Evolutionary conservation across 2,113 vertebrate species (phyloP).

Genomic region (Dicerorhinus sumatrensis): DNA sequence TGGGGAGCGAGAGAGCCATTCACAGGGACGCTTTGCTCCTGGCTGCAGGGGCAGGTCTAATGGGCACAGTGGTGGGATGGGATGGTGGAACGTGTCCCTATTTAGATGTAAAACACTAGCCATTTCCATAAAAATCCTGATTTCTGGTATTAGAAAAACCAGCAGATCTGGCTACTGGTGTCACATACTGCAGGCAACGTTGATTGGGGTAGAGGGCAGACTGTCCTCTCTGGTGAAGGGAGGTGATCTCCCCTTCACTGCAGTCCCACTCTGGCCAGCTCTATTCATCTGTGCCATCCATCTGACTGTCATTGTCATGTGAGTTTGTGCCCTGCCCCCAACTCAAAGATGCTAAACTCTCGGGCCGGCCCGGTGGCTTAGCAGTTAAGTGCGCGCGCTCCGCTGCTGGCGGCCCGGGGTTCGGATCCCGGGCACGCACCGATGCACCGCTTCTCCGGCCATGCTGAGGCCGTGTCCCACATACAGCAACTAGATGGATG

Average conservation of each 20-base stretch:
- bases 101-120: not conserved
- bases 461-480: too few relatives aligned
- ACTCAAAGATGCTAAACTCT: not conserved
- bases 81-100: not conserved
- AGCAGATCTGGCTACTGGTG: not conserved
- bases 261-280: not conserved
- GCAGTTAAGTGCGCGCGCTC: too few relatives aligned
- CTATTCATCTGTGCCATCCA: too few relatives aligned
- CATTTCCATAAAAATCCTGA: not conserved
- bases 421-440: too few relatives aligned
- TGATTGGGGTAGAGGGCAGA: not conserved
- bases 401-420: too few relatives aligned
- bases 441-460: too few relatives aligned
- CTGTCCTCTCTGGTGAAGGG: not conserved
- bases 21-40: not conserved
- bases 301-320: not conserved
- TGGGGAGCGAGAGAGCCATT: not conserved
- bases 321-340: not conserved
- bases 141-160: not conserved
- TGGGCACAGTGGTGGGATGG: too few relatives aligned
- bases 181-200: not conserved
- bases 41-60: not conserved
- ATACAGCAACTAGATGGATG: too few relatives aligned
- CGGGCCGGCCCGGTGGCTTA: too few relatives aligned
- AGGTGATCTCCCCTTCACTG: not conserved